phyloP scores from a whole-genome alignment of 2,797 vertebrate species.

The Acanthurus lineatus region DNA sequence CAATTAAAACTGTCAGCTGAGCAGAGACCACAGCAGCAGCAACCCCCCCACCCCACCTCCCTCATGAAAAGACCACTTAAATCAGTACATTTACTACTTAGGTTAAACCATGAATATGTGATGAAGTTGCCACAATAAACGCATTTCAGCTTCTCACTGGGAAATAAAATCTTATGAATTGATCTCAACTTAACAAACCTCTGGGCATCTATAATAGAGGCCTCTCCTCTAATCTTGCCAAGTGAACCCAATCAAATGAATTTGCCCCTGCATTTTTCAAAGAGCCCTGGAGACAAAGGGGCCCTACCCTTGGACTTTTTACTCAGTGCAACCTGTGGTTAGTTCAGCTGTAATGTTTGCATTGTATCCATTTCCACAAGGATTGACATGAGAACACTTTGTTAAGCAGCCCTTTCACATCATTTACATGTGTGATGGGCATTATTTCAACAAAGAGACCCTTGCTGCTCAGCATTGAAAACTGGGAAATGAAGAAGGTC shows the following conservation, averaged over 20 bases:
- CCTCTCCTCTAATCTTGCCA: conserved; percentile 95
- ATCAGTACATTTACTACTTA: conserved; percentile 99
- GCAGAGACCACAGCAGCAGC: conserved; percentile 86
- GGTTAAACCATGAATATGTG: conserved; percentile 99
- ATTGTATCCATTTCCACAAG: conserved; percentile 99
- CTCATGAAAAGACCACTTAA: conserved; percentile 95
- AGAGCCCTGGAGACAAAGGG: conserved; percentile 89
- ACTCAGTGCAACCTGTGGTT: conserved; percentile 97
- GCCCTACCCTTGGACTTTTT: conserved; percentile 90
- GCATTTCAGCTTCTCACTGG: conserved; percentile 97
- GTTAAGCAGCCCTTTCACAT: conserved; percentile 99
- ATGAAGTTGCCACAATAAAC: conserved; percentile 99
- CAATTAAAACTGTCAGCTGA: conserved; percentile 99
- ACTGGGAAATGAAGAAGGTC: conserved; percentile 99
- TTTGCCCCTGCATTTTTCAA: conserved; percentile 94
- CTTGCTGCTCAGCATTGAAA: conserved; percentile 98
- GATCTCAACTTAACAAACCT: conserved; percentile 99
- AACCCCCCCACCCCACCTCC: conserved; percentile 66
- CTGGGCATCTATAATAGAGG: conserved; percentile 92
- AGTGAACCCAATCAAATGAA: conserved; percentile 99
- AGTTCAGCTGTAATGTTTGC: conserved; percentile 99
- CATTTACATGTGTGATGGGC: conserved; percentile 98
- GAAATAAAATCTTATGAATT: conserved; percentile 99
- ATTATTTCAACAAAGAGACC: conserved; percentile 98
- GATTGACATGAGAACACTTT: conserved; percentile 99